phyloP scores from a whole-genome alignment of 2,888 invertebrate genomes.

The Amaurobius ferox region DNA sequence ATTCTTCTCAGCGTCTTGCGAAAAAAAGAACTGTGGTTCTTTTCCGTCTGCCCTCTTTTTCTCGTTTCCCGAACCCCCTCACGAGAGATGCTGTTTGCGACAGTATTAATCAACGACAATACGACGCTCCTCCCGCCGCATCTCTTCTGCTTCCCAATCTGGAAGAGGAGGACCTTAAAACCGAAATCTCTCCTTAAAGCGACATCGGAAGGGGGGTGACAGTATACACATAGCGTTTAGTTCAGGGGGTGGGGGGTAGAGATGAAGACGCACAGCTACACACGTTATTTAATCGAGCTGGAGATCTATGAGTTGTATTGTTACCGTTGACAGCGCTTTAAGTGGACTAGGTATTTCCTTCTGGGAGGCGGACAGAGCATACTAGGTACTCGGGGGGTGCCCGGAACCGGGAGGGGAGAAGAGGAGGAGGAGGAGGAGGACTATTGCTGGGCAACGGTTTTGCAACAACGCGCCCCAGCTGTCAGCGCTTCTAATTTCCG shows the following conservation, averaged over 20 bases:
- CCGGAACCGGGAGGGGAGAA: not conserved
- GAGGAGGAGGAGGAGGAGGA: not conserved
- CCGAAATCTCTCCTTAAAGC: constrained; percentile 38
- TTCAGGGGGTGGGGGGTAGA: not conserved
- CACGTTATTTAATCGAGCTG: constrained; percentile 69
- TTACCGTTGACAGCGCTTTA: constrained; percentile 67
- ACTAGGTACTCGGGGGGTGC: not conserved
- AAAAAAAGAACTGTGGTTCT: constrained; percentile 3
- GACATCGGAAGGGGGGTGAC: not conserved
- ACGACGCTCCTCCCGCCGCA: constrained; percentile 18
- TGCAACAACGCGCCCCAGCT: constrained; percentile 64
- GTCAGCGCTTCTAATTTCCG: constrained; percentile 60
- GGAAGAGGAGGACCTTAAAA: constrained; percentile 43
- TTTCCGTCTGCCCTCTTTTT: constrained; percentile 5
- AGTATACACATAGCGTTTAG: not conserved
- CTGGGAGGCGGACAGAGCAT: constrained; percentile 36
- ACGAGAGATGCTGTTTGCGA: constrained; percentile 51
- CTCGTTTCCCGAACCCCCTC: not conserved
- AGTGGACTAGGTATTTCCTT: constrained; percentile 69
- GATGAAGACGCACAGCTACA: constrained; percentile 16
- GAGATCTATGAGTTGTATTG: constrained; percentile 66
- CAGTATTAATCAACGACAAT: constrained; percentile 68
- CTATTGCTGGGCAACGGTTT: constrained; percentile 60
- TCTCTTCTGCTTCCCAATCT: not conserved
- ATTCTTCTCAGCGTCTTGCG: too few species aligned